Base-by-base conservation (phyloP, 2,888 invertebrate species). In the Melolontha melolontha region DNA sequence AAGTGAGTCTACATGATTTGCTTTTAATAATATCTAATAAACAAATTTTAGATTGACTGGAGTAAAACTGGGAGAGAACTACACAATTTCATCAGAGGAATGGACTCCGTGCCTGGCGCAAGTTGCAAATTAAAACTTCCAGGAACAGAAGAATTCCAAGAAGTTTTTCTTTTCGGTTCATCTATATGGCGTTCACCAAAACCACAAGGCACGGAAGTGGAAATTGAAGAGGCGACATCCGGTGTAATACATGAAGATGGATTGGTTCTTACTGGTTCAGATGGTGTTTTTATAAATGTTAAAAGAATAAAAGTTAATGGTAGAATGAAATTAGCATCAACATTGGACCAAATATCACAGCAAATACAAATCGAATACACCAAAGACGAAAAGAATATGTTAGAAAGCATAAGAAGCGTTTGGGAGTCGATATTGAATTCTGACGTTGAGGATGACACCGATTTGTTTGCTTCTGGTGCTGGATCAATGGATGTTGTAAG, bases 401-500 rank as follows among this genome's bases (percentile, higher is more conserved):
- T 91, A 0, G 88, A 90, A 64, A 85, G 83, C 41, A 84, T 92
- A 0, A 84, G 90, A 74, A 84, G 84, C 10, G 90, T 96, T 62
- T 98, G 98, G 98, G 88, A 89, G 70, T 90, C 91, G 0, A 97
- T 98, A 75, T 85, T 98, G 0, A 92, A 92, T 75, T 85, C 88
- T 0, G 90, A 92, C 1, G 87, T 93, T 5, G 90, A 92, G 8
- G 88, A 90, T 7, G 89, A 90, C 1, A 95, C 95, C 0, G 97
- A 98, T 79, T 98, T 98, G 85, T 98, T 98, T 83, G 89, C 89
- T 0, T 89, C 90, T n/a, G 98, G 98, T 10, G 98, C 95, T n/a
- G 95, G 96, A 0, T 97, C 97, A 6, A 98, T 98, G 96, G 98
- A 98, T 81, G 97, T 98, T 1, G 96, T 97, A 0, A 86, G 89